A percentile compares a stretch with the other conserved stretches of the same genome.
phyloP scores from a whole-genome alignment of 2,888 invertebrate genomes.

The Lithodes maja region DNA sequence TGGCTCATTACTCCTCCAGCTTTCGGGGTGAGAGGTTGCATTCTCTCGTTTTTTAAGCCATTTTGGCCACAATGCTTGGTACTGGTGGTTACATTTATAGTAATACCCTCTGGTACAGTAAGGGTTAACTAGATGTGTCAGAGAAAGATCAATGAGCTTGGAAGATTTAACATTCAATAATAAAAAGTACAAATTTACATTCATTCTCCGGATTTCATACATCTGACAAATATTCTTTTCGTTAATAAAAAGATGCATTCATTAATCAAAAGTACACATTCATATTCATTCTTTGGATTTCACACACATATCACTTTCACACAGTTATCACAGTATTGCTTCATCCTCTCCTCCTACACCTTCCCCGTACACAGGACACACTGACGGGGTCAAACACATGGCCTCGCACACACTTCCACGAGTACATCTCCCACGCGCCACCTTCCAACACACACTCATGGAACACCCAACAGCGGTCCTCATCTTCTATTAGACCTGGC shows the following conservation, averaged over 20 bases:
- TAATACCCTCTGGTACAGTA: too few species aligned
- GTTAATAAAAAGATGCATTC: background rate
- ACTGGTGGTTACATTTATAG: too few species aligned
- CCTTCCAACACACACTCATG: conserved; percentile 65
- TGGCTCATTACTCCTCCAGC: too few species aligned
- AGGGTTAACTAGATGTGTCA: too few species aligned
- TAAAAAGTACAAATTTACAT: too few species aligned
- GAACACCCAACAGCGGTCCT: conserved; percentile 60
- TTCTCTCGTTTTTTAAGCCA: too few species aligned
- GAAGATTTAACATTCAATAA: too few species aligned
- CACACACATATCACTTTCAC: background rate
- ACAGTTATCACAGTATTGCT: background rate
- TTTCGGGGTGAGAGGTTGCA: too few species aligned
- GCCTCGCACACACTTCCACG: conserved; percentile 65
- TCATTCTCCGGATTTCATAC: too few species aligned
- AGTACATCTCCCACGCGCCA: conserved; percentile 63
- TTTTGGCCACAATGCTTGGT: too few species aligned
- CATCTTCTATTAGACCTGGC: conserved; percentile 56
- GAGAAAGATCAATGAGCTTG: too few species aligned
- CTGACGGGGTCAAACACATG: conserved; percentile 52
- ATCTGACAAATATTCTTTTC: too few species aligned
- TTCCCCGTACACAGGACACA: conserved; percentile 56
- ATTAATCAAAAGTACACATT: background rate
- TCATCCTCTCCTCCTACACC: conserved; percentile 36
- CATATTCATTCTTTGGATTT: background rate